Conservation (phyloP, 2,797 vertebrate genomes). For the Propithecus deckenii region DNA sequence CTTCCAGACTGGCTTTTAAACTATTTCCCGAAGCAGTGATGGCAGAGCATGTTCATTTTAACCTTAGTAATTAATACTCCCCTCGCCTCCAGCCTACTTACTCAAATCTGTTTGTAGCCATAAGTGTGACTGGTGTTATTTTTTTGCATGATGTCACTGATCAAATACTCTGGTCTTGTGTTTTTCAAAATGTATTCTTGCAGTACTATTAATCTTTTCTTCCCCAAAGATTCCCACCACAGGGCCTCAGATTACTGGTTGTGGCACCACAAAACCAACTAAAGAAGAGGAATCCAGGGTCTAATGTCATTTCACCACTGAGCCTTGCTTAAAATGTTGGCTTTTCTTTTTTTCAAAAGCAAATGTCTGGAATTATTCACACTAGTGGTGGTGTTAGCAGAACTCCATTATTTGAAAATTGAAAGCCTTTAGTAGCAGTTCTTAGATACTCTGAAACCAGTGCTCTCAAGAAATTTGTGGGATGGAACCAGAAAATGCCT, state of each 20-base stretch:
- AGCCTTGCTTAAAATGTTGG: slow-evolving; percentile 46
- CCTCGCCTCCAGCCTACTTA: background rate
- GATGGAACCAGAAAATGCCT: background rate
- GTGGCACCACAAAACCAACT: slow-evolving; percentile 60
- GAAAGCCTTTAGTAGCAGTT: background rate
- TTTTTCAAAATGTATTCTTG: slow-evolving; percentile 64
- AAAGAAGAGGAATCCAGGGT: slow-evolving; percentile 71
- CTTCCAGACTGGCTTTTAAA: slow-evolving; percentile 58
- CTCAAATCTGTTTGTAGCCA: slow-evolving; percentile 41
- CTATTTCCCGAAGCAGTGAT: slow-evolving; percentile 37
- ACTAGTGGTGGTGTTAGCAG: slow-evolving; percentile 35
- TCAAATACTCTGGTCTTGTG: slow-evolving; percentile 39
- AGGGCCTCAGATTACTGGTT: slow-evolving; percentile 69
- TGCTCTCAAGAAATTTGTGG: background rate
- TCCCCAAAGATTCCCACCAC: slow-evolving; percentile 69
- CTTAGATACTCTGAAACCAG: slow-evolving; percentile 4
- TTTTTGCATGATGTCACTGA: slow-evolving; percentile 71
- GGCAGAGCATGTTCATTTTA: slow-evolving; percentile 71
- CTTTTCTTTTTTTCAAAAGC: background rate
- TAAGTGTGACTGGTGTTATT: background rate
- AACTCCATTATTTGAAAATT: slow-evolving; percentile 5
- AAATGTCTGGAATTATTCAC: slow-evolving; percentile 27
- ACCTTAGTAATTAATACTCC: slow-evolving; percentile 64
- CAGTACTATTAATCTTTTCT: slow-evolving; percentile 73
- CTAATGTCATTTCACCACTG: background rate